Conservation (phyloP, 2,113 vertebrate genomes). For the Cyprinodon brontotheroides region DNA sequence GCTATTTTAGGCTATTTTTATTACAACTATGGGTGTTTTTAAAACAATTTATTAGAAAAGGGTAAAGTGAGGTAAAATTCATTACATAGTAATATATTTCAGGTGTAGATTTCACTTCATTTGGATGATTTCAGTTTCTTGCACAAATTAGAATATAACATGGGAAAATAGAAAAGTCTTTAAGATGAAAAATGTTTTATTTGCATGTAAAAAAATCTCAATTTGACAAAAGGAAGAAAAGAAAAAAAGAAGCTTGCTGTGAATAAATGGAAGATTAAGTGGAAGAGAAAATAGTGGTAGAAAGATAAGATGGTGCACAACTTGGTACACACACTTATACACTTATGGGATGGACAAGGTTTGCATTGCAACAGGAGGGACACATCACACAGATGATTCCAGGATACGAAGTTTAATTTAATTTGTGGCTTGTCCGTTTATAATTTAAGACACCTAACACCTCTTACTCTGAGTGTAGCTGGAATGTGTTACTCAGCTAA, state of each 20-base stretch:
- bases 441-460: background rate
- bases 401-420: background rate
- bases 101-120: background rate
- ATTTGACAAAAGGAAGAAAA: background rate
- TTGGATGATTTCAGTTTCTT: background rate
- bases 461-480: background rate
- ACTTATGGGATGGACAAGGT: no score
- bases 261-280: background rate
- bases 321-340: no score
- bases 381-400: no score
- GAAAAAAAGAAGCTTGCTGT: background rate
- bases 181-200: background rate
- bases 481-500: no score
- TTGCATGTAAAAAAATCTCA: background rate
- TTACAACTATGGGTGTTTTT: background rate
- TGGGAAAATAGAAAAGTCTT: background rate
- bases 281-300: background rate
- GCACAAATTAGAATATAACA: background rate
- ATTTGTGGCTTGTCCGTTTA: background rate
- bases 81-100: background rate
- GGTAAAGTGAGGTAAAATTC: background rate
- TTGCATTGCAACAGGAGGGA: no score
- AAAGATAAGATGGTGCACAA: background rate
- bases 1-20: background rate
- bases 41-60: background rate